Evolutionary conservation across 2,113 vertebrate species (phyloP).

Genomic region (Pantherophis guttatus): DNA sequence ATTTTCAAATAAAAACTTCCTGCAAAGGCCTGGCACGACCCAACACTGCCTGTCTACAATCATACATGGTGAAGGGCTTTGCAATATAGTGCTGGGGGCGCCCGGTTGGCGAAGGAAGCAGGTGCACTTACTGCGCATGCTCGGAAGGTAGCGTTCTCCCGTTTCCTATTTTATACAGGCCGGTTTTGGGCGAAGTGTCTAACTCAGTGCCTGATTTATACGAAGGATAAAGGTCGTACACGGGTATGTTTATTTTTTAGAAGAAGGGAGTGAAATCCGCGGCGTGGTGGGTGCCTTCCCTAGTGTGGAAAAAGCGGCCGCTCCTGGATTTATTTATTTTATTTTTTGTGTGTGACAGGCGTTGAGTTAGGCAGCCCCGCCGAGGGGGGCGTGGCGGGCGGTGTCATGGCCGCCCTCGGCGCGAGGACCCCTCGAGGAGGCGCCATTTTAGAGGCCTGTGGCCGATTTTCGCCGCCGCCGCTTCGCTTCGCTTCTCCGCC

Average conservation of each 20-base stretch:
- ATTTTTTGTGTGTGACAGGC: not conserved
- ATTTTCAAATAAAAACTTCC: not conserved
- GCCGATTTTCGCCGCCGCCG: not conserved
- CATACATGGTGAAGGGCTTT: not conserved
- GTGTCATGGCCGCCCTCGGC: constrained; percentile 33
- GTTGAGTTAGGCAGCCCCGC: accelerated
- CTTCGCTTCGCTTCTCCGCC: not conserved
- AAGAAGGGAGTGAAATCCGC: not conserved
- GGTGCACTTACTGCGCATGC: not conserved
- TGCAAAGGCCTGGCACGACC: not conserved
- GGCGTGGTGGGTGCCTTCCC: too few relatives aligned
- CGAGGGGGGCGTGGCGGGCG: accelerated
- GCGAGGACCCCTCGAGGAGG: constrained; percentile 38
- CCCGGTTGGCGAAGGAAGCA: not conserved
- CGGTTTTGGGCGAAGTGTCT: not conserved
- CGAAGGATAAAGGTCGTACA: not conserved
- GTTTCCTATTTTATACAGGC: not conserved
- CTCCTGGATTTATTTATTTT: too few relatives aligned
- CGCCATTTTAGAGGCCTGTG: constrained; percentile 65
- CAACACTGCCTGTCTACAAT: not conserved
- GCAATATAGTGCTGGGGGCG: not conserved
- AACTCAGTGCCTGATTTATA: not conserved
- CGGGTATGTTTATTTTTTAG: not conserved
- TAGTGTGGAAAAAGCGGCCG: too few relatives aligned
- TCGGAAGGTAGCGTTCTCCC: not conserved